Evolutionary conservation across 2,888 invertebrate species (phyloP).

Genomic region (Chesias legatella): DNA sequence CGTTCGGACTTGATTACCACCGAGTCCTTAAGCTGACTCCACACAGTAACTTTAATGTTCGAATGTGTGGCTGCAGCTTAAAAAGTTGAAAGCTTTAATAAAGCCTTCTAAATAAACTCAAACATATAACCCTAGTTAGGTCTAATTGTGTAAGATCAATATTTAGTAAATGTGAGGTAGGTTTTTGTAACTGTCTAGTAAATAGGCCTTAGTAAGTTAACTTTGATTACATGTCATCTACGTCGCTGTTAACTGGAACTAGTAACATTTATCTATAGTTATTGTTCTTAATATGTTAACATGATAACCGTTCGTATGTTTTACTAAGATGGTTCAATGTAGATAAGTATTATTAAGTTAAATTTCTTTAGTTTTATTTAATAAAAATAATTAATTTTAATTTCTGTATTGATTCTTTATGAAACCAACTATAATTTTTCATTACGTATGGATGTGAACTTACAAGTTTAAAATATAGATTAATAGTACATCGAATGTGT

Average conservation of each 20-base stretch:
- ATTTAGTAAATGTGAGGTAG: constrained; percentile 60
- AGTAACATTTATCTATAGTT: no score
- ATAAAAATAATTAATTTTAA: no score
- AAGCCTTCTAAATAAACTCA: constrained; percentile 28
- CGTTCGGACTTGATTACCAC: background rate
- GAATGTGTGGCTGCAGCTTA: constrained; percentile 14
- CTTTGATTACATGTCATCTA: constrained; percentile 2
- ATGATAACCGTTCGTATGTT: no score
- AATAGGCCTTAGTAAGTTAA: constrained; percentile 39
- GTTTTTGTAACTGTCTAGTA: constrained; percentile 52
- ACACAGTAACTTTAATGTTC: background rate
- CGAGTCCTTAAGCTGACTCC: constrained; percentile 7
- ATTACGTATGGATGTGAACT: constrained; percentile 4
- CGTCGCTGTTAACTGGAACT: background rate
- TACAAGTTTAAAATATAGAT: constrained; percentile 4
- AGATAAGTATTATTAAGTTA: no score
- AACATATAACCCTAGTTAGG: constrained; percentile 23
- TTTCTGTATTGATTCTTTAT: no score
- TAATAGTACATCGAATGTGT: constrained; percentile 25
- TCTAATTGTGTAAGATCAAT: constrained; percentile 46
- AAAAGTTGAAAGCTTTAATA: constrained; percentile 25
- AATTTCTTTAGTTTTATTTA: no score
- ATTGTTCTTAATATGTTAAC: no score
- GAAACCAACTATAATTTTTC: background rate
- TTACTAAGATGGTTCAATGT: no score